Percentiles rank a stretch among this genome's conserved stretches.
Evolutionary conservation across 2,113 vertebrate species (phyloP).

Genomic region (Myiagra hebetior): DNA sequence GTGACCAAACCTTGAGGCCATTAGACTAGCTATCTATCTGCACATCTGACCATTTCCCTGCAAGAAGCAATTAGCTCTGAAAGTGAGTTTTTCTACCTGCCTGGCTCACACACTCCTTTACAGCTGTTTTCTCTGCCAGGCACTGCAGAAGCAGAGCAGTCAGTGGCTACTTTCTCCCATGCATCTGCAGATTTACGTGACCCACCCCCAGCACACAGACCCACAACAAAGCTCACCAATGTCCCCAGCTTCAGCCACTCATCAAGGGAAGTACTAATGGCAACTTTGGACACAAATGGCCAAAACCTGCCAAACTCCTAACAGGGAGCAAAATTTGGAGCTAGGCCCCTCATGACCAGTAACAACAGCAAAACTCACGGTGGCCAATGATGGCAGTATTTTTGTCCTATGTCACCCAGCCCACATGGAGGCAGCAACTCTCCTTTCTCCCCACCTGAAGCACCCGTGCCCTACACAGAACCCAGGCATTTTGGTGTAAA

Average conservation of each 20-base stretch:
- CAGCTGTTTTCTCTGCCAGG: neutral
- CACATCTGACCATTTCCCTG: neutral
- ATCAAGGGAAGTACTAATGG: accelerated
- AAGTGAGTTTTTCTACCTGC: neutral
- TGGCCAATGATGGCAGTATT: neutral
- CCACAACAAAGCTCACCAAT: neutral
- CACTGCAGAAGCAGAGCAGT: neutral
- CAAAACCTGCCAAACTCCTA: neutral
- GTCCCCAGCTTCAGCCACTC: neutral
- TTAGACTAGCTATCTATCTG: neutral
- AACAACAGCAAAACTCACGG: neutral
- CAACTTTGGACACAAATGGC: neutral
- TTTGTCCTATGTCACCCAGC: neutral
- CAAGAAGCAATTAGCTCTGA: neutral
- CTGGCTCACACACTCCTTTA: neutral
- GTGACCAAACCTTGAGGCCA: neutral
- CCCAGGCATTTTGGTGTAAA: neutral
- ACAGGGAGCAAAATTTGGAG: neutral
- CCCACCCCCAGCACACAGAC: neutral
- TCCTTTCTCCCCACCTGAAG: neutral
- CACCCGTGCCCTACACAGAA: neutral
- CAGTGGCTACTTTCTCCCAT: neutral
- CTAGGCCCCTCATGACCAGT: neutral
- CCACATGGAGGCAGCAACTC: neutral
- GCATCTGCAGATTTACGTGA: accelerated